Evolutionary conservation across 2,797 vertebrate genomes (phyloP), one percentile per base, ranked within the genome.

Genomic region (Danio kyathit): DNA sequence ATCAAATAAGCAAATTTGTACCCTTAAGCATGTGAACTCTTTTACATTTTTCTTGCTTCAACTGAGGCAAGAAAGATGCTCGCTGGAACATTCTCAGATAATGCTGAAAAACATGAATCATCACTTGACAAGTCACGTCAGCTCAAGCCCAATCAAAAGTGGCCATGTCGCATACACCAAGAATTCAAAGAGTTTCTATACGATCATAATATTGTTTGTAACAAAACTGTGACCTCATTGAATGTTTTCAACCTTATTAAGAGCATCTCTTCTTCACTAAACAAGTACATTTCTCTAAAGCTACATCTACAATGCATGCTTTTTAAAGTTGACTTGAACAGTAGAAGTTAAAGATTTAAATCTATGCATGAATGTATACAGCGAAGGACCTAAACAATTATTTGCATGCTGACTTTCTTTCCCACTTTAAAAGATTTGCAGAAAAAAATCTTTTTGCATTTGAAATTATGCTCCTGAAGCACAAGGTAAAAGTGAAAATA

Each of bases 401-500:
- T 79, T 79, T 75, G 63, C 57, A 80, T 75, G 48, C 40, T 40
- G 56, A 44, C 40, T 70, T 74, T 56, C 56, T 69, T 46, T 73
- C 56, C 54, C 16, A 19, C 44, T 77, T 40, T 63, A 75, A 73
- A 64, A 46, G 54, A 81, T 73, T 40, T 52, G 54, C 69, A 21
- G 64, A 8, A n/a, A 77, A 57, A 77, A 73, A 17, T 12, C 0
- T 13, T 63, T 79, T 73, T 73, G 60, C 59, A 73, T 80, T 73
- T 73, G 60, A 73, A 80, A 59, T 6, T n/a, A 40, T 63, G 52
- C 71, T 79, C 63, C 63, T 61, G 64, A 70, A 67, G 70, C 64
- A 57, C 82, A 64, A 80, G 82, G 82, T 83, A 79, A 74, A 82
- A 80, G 82, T 83, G 82, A 83, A 74, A 74, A 79, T 80, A 80